Evolutionary conservation across 2,797 vertebrate genomes (phyloP).

Genomic region (Coregonus sp.): DNA sequence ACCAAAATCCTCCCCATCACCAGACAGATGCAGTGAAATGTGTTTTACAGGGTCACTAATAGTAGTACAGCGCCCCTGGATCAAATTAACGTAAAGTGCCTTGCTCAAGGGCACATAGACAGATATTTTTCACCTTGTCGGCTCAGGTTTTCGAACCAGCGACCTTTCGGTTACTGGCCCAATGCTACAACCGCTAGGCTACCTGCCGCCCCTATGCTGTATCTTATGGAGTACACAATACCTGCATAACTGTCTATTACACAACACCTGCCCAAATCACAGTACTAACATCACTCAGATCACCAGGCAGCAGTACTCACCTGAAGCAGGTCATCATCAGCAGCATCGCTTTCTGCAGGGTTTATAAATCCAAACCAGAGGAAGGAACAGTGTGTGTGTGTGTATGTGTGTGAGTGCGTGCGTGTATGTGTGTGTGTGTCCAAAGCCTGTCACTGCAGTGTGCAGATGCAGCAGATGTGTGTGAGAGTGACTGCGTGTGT

Average conservation of each 20-base stretch:
- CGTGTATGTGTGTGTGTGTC: conserved; percentile 16
- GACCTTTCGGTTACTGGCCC: too few species aligned
- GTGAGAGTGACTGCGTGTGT: conserved; percentile 27
- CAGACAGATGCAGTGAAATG: too few species aligned
- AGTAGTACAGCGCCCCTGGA: too few species aligned
- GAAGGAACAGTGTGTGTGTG: conserved; percentile 2
- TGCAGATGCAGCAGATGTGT: conserved; percentile 17
- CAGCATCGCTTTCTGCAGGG: conserved; percentile 39
- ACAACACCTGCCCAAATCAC: not conserved
- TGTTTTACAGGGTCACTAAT: too few species aligned
- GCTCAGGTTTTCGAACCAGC: too few species aligned
- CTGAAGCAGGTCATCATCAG: conserved; percentile 69
- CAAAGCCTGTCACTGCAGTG: conserved; percentile 14
- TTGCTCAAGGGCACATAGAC: too few species aligned
- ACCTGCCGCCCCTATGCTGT: not conserved
- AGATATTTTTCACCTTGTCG: too few species aligned
- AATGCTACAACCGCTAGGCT: too few species aligned
- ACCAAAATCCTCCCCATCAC: not conserved
- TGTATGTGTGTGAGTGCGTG: not conserved
- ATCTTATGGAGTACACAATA: not conserved
- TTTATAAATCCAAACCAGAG: conserved; percentile 43
- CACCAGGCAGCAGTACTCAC: conserved; percentile 55
- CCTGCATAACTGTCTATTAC: not conserved
- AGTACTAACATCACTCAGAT: not conserved
- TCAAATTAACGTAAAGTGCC: too few species aligned